A percentile compares a stretch with the other conserved stretches of the same genome.
Conservation (phyloP, 1,140 invertebrate species). For the Drosophila mojavensis region DNA sequence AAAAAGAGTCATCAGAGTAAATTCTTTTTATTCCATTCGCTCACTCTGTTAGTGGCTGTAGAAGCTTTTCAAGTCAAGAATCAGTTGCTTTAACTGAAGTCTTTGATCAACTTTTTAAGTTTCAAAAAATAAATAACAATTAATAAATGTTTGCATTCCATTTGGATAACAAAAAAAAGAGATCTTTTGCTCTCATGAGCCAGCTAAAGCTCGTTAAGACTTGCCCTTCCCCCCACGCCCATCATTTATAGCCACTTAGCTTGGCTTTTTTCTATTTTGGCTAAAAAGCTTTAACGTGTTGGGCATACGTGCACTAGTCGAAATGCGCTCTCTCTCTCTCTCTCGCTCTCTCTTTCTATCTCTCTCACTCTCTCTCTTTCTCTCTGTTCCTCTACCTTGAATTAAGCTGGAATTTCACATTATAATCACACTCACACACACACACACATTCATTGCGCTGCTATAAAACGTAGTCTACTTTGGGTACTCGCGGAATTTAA, state of each 20-base stretch:
- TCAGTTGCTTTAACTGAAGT: too few relatives aligned
- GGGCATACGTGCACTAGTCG: slow-evolving; percentile 35
- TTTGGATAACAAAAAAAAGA: slow-evolving; percentile 3
- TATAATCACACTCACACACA: slow-evolving; percentile 39
- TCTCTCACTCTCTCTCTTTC: too few relatives aligned
- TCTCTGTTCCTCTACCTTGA: slow-evolving; percentile 32
- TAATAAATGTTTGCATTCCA: slow-evolving; percentile 54
- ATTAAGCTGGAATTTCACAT: slow-evolving; percentile 79
- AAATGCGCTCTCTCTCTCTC: not conserved
- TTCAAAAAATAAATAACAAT: slow-evolving; percentile 68
- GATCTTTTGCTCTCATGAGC: slow-evolving; percentile 42
- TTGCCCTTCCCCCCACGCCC: not conserved
- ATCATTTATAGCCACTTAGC: slow-evolving; percentile 28
- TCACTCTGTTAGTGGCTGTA: too few relatives aligned
- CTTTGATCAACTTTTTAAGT: too few relatives aligned
- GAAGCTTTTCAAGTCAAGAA: too few relatives aligned
- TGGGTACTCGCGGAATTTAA: slow-evolving; percentile 72
- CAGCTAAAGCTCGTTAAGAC: slow-evolving; percentile 21
- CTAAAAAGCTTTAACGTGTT: slow-evolving; percentile 76
- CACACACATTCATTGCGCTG: slow-evolving; percentile 16
- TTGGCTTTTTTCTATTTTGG: slow-evolving; percentile 56
- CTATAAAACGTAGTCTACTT: slow-evolving; percentile 51
- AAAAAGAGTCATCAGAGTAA: not conserved
- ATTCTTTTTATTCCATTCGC: too few relatives aligned
- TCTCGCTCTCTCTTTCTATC: too few relatives aligned